Conservation (phyloP, 1,140 invertebrate genomes). For the Drosophila ananassae region DNA sequence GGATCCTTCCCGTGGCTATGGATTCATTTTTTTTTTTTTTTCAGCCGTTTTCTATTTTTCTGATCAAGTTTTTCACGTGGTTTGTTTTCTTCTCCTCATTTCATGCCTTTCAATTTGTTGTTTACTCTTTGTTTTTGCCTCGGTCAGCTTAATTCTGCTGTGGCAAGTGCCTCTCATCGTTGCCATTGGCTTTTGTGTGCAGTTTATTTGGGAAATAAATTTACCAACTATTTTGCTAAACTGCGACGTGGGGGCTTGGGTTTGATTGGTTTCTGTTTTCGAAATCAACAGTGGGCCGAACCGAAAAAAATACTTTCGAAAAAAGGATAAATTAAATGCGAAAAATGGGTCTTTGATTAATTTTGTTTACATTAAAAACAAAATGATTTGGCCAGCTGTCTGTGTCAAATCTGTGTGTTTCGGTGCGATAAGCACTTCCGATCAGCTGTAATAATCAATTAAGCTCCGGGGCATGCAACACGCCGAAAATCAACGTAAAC, state of each 20-base stretch:
- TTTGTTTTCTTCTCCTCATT: constrained; percentile 45
- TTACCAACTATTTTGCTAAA: constrained; percentile 55
- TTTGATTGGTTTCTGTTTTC: constrained; percentile 12
- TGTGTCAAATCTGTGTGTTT: constrained; percentile 2
- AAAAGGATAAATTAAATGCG: constrained; percentile 5
- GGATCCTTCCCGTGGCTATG: constrained; percentile 8
- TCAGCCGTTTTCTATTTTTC: constrained; percentile 1
- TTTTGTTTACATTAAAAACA: constrained; percentile 37
- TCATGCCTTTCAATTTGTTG: constrained; percentile 69
- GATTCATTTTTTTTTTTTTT: not conserved
- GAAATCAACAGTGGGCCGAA: not conserved
- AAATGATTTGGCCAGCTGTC: constrained; percentile 5
- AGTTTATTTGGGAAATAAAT: constrained; percentile 60
- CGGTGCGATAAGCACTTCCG: constrained; percentile 25
- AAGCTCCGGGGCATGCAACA: constrained; percentile 3
- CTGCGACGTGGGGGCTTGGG: constrained; percentile 9
- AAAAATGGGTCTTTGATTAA: constrained; percentile 47
- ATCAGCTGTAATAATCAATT: constrained; percentile 53
- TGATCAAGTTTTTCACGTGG: constrained; percentile 40
- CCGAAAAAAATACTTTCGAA: not conserved
- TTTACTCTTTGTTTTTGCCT: constrained; percentile 58
- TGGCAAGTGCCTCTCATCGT: constrained; percentile 47
- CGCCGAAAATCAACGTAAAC: constrained; percentile 29
- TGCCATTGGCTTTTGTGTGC: constrained; percentile 55
- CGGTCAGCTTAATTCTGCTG: constrained; percentile 50